A percentile compares a stretch with the other conserved stretches of the same genome.
Evolutionary conservation across 2,888 invertebrate species (phyloP).

Genomic region (Agonopterix subpropinquella): DNA sequence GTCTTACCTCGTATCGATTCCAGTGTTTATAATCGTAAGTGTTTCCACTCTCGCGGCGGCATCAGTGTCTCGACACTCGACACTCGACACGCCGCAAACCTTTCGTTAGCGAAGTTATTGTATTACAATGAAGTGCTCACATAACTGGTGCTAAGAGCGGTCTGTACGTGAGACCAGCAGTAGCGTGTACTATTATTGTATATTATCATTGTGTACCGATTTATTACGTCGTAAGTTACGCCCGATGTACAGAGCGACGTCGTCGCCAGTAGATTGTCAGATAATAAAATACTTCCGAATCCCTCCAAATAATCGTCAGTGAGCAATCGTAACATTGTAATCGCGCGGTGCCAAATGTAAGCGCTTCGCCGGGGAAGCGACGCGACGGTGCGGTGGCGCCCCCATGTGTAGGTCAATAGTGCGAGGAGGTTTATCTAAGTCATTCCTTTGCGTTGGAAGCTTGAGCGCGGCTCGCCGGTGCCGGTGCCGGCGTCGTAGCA

Average conservation of each 20-base stretch:
- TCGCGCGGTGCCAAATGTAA: constrained; percentile 25
- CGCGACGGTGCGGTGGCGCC: background rate
- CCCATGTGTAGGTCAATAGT: constrained; percentile 12
- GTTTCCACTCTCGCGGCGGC: too few relatives aligned
- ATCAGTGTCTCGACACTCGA: too few relatives aligned
- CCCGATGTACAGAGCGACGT: background rate
- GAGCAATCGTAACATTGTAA: constrained; percentile 15
- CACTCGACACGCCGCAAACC: background rate
- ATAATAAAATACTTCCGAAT: constrained; percentile 24
- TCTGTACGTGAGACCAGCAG: background rate
- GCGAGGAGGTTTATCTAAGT: constrained; percentile 43
- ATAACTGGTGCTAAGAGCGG: constrained; percentile 38
- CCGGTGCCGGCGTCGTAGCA: constrained; percentile 9
- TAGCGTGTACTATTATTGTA: background rate
- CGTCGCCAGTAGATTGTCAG: background rate
- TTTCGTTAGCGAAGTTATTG: constrained; percentile 10
- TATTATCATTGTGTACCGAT: constrained; percentile 4
- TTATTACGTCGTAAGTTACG: constrained; percentile 1
- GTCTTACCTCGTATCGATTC: background rate
- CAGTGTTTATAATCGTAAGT: background rate
- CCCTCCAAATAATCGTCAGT: constrained; percentile 28
- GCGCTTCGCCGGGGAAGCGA: constrained; percentile 6
- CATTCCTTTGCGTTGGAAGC: constrained; percentile 49
- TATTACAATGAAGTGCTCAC: constrained; percentile 35
- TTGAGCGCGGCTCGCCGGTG: constrained; percentile 24